Percentiles rank a stretch among this genome's conserved stretches.
These are phyloP conservation scores for Idris sp. DNA, from an alignment of 1,140 invertebrate genomes.

Conservation along the genomic window DNA sequence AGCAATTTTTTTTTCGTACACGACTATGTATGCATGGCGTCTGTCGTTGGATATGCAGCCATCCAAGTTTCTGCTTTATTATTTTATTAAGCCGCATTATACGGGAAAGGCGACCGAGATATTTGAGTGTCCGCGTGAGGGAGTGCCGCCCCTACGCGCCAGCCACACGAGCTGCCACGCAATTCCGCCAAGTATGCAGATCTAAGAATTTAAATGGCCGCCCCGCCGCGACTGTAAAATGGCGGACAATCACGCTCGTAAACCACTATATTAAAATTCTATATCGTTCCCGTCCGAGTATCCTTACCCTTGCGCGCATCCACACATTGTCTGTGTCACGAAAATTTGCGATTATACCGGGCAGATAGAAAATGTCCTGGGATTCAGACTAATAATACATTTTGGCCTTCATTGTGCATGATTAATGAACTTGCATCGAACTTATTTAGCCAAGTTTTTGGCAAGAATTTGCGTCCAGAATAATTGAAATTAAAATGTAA, in stretches of 20 bases:
- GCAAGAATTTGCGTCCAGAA: slow-evolving; percentile 5
- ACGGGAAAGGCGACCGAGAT: slow-evolving; percentile 67
- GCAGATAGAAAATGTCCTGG: slow-evolving; percentile 54
- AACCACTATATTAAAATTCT: slow-evolving; percentile 80
- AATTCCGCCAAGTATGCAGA: slow-evolving; percentile 78
- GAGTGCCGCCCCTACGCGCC: slow-evolving; percentile 33
- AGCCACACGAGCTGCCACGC: slow-evolving; percentile 64
- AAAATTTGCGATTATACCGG: slow-evolving; percentile 60
- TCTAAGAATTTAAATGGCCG: slow-evolving; percentile 79
- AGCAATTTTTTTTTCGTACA: slow-evolving; percentile 24
- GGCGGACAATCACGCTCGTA: slow-evolving; percentile 78
- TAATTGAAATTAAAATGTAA: slow-evolving; percentile 35
- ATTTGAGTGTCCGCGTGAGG: slow-evolving; percentile 65
- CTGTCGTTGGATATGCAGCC: slow-evolving; percentile 48
- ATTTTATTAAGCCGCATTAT: slow-evolving; percentile 75
- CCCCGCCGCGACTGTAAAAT: slow-evolving; percentile 76
- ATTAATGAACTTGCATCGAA: slow-evolving; percentile 47
- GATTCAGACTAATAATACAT: slow-evolving; percentile 53
- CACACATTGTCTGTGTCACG: slow-evolving; percentile 54
- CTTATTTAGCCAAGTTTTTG: slow-evolving; percentile 33
- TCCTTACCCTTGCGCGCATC: slow-evolving; percentile 36
- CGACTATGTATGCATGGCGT: slow-evolving; percentile 11
- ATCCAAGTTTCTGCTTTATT: slow-evolving; percentile 67
- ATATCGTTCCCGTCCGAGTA: slow-evolving; percentile 68
- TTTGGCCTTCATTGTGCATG: slow-evolving; percentile 40